phyloP scores from a whole-genome alignment of 2,797 vertebrate species.

The Furcifer pardalis region DNA sequence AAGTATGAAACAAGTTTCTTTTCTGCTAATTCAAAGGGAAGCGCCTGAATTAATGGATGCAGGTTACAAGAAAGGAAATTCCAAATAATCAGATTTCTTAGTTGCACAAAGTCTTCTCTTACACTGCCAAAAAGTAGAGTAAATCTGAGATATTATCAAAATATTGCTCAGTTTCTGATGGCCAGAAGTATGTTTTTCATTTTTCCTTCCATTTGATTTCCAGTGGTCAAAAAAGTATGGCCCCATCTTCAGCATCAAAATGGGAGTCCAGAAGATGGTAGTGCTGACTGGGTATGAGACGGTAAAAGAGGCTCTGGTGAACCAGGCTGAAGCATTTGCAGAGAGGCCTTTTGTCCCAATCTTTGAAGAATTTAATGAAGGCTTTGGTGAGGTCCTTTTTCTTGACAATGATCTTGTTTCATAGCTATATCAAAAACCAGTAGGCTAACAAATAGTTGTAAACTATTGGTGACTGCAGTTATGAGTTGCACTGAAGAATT shows the following conservation, averaged over 20 bases:
- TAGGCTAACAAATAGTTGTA: no score
- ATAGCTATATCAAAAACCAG: no score
- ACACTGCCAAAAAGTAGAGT: no score
- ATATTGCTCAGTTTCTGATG: background rate
- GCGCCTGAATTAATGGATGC: no score
- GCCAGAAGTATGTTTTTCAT: background rate
- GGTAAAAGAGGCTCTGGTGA: constrained; percentile 73
- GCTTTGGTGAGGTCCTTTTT: constrained; percentile 61
- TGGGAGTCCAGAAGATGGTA: constrained; percentile 47
- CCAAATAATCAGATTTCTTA: no score
- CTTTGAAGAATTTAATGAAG: constrained; percentile 62
- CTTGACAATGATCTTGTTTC: background rate
- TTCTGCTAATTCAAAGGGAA: no score
- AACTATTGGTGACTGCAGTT: no score
- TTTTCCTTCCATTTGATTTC: background rate
- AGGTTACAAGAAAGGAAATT: no score
- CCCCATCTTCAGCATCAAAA: background rate
- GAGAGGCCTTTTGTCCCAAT: constrained; percentile 63
- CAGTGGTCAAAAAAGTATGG: constrained; percentile 25
- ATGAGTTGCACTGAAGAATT: no score
- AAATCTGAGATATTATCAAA: background rate
- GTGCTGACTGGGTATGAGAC: constrained; percentile 73
- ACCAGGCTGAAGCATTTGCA: constrained; percentile 69
- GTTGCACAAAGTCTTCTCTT: no score
- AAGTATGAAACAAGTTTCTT: no score